These are phyloP conservation scores for Chromis chromis DNA, from an alignment of 2,797 vertebrate species.

Conservation along the genomic window DNA sequence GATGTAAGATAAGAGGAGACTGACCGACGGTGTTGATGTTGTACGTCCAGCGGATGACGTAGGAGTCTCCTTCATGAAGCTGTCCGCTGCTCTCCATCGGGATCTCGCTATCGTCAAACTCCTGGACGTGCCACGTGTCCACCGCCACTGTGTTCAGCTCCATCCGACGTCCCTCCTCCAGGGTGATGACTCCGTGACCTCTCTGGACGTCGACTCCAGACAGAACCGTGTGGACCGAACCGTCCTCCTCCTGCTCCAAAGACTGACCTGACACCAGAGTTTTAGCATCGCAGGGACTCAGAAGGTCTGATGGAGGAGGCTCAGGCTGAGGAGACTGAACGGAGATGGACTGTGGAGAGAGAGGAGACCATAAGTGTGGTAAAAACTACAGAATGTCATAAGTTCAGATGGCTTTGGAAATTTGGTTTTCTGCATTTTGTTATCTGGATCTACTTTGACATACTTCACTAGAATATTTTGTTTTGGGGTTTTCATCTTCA, in stretches of 20 bases:
- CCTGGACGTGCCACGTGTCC: constrained; percentile 83
- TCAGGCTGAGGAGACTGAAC: constrained; percentile 15
- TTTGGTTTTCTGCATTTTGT: too few relatives aligned
- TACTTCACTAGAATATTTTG: too few relatives aligned
- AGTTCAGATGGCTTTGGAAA: background rate
- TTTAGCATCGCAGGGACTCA: constrained; percentile 80
- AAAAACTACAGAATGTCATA: background rate
- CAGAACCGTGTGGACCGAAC: constrained; percentile 58
- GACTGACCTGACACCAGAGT: constrained; percentile 70
- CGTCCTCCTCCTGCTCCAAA: constrained; percentile 15
- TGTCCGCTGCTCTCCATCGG: constrained; percentile 79
- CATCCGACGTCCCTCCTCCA: constrained; percentile 68
- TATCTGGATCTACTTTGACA: too few relatives aligned
- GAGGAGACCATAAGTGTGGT: background rate
- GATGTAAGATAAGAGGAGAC: constrained; percentile 34
- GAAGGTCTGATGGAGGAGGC: constrained; percentile 45
- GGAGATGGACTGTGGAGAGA: constrained; percentile 25
- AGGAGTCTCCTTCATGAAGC: constrained; percentile 84
- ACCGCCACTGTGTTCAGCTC: constrained; percentile 74
- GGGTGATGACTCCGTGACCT: constrained; percentile 70
- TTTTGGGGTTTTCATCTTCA: too few relatives aligned
- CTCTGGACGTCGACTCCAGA: constrained; percentile 78
- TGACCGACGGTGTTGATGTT: constrained; percentile 67
- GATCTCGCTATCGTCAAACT: constrained; percentile 75
- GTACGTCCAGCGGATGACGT: constrained; percentile 84